Conservation (phyloP, 2,888 invertebrate species). For the Dione juno region DNA sequence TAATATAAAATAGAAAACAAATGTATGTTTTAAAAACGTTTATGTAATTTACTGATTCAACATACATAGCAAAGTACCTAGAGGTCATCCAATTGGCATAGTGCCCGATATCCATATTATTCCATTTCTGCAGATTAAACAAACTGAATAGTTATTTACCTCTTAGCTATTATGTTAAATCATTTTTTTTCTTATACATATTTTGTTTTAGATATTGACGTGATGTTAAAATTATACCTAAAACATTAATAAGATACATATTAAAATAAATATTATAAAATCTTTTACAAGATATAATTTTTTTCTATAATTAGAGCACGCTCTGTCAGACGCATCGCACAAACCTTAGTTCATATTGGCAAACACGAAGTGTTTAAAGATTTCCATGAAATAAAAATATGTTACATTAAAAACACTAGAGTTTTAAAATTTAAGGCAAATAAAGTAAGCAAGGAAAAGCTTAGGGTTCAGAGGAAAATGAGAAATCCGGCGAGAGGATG, state of each 20-base stretch:
- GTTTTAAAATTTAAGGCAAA: constrained; percentile 8
- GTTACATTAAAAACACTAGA: neutral
- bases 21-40: too few relatives aligned
- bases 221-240: constrained; percentile 3
- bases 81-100: constrained; percentile 38
- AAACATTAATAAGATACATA: neutral
- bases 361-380: constrained; percentile 50
- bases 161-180: constrained; percentile 10
- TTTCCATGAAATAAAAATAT: neutral
- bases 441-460: constrained; percentile 29
- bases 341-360: constrained; percentile 60
- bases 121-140: constrained; percentile 7
- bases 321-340: constrained; percentile 50
- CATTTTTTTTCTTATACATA: constrained; percentile 7
- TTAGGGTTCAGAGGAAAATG: constrained; percentile 62
- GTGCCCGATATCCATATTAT: constrained; percentile 31
- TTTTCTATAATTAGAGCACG: constrained; percentile 19
- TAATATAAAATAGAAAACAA: neutral
- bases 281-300: neutral
- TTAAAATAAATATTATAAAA: constrained; percentile 11
- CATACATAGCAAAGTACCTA: constrained; percentile 25
- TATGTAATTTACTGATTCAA: constrained; percentile 21
- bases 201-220: neutral
- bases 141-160: neutral
- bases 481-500: constrained; percentile 81